phyloP scores from a whole-genome alignment of 2,888 invertebrate genomes.

The Drosophila anceps region DNA sequence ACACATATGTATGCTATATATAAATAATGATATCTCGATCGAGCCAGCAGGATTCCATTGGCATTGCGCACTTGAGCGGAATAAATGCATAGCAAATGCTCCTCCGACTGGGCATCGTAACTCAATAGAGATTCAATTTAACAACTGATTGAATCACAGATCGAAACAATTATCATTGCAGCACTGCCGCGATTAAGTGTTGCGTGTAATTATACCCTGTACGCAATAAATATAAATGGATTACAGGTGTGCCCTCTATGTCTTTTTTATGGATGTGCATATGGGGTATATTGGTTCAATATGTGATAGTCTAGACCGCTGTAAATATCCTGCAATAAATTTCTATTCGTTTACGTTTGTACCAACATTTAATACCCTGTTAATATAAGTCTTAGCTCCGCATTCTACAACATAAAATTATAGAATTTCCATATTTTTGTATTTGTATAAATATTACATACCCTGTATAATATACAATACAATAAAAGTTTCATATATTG shows the following conservation, averaged over 20 bases:
- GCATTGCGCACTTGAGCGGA: slow-evolving; percentile 37
- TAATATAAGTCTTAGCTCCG: no score
- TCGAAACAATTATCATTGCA: slow-evolving; percentile 30
- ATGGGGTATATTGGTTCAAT: neutral
- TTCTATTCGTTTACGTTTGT: neutral
- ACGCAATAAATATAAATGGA: slow-evolving; percentile 8
- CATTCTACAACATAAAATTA: no score
- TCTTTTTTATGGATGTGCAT: neutral
- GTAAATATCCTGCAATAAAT: neutral
- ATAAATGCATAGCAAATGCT: slow-evolving; percentile 52
- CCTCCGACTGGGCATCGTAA: slow-evolving; percentile 1
- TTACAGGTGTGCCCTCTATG: neutral
- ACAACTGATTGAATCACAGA: slow-evolving; percentile 38
- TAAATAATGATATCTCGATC: slow-evolving; percentile 48
- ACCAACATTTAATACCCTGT: no score
- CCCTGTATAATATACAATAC: no score
- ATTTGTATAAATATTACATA: neutral
- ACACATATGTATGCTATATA: neutral
- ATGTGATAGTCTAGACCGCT: neutral
- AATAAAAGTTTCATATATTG: no score
- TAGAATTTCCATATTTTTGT: no score
- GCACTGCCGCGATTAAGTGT: slow-evolving; percentile 18
- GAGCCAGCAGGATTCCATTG: slow-evolving; percentile 21
- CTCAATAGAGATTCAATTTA: slow-evolving; percentile 39
- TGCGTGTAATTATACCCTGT: slow-evolving; percentile 10